phyloP scores from a whole-genome alignment of 2,113 vertebrate genomes.

The Tragelaphus scriptus region DNA sequence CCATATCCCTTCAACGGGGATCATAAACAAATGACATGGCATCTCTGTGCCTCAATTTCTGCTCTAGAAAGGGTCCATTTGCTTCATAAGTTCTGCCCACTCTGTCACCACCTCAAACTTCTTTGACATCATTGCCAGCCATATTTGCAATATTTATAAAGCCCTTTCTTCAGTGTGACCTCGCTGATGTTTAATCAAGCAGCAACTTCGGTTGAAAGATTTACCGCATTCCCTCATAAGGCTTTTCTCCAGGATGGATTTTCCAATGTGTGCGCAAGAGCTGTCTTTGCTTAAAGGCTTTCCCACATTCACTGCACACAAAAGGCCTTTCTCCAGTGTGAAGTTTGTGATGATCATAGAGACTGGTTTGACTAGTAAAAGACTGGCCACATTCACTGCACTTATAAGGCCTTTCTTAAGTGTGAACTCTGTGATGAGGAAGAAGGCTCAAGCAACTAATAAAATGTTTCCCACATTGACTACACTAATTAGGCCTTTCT shows the following conservation, averaged over 20 bases:
- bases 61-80: not conserved
- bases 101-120: not conserved
- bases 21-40: not conserved
- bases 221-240: not conserved
- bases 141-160: not conserved
- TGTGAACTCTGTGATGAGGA: not conserved
- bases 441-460: not conserved
- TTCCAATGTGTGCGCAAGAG: not conserved
- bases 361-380: not conserved
- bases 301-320: not conserved
- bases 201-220: not conserved
- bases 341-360: not conserved
- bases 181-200: not conserved
- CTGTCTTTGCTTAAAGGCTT: not conserved
- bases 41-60: not conserved
- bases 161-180: not conserved
- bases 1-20: not conserved
- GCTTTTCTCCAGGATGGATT: not conserved
- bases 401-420: not conserved
- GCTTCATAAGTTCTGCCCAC: not conserved
- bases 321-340: not conserved
- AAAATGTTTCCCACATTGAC: not conserved
- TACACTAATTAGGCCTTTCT: not conserved
- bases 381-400: not conserved
- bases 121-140: not conserved